Percentiles rank a stretch among this genome's conserved stretches.
Conservation (phyloP, 2,797 vertebrate species). For the Clamator glandarius region DNA sequence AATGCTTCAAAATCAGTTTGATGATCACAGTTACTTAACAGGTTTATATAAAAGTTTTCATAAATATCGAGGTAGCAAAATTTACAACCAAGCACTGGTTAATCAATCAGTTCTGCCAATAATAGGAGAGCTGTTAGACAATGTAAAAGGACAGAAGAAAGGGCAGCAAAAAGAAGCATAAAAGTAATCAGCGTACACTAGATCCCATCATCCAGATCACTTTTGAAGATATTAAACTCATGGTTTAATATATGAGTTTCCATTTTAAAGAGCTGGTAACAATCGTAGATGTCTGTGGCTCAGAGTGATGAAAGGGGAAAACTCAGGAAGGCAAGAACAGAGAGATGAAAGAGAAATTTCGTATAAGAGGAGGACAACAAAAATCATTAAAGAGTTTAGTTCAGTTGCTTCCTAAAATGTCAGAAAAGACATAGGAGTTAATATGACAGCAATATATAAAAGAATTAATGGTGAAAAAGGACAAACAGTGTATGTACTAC, state of each 20-base stretch:
- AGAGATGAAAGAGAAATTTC: constrained; percentile 8
- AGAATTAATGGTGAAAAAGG: neutral
- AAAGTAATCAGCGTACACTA: too few relatives aligned
- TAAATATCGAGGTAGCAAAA: neutral
- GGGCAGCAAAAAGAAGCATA: neutral
- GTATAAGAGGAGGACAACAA: neutral
- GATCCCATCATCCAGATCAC: too few relatives aligned
- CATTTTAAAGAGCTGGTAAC: neutral
- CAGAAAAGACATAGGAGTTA: neutral
- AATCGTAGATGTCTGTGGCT: neutral
- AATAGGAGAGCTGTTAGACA: neutral
- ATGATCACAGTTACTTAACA: neutral
- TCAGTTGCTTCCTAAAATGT: neutral
- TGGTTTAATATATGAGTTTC: neutral
- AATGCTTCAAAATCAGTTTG: neutral
- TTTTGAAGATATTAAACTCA: too few relatives aligned
- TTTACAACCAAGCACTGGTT: neutral
- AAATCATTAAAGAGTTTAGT: neutral
- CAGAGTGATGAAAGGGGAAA: neutral
- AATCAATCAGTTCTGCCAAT: neutral
- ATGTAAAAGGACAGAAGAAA: neutral
- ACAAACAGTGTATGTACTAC: neutral
- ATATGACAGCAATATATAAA: neutral
- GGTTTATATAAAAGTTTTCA: neutral
- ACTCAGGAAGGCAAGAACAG: neutral